phyloP scores from a whole-genome alignment of 2,113 vertebrate species.

The Ophthalmolycus amberensis region DNA sequence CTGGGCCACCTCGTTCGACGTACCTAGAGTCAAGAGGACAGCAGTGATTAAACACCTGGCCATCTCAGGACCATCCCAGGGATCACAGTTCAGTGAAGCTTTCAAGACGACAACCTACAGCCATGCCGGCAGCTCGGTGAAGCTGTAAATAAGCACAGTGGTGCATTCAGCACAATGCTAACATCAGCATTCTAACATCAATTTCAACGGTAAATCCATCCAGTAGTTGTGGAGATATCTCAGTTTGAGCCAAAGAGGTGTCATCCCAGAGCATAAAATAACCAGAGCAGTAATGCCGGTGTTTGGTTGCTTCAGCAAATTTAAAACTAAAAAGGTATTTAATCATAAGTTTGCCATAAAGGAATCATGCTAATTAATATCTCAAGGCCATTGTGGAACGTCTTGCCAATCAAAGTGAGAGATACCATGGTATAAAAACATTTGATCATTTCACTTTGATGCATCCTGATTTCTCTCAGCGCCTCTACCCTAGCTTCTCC shows the following conservation, averaged over 20 bases:
- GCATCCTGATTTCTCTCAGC: neutral
- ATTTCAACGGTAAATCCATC: neutral
- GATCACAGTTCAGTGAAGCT: neutral
- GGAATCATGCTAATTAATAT: neutral
- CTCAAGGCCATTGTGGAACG: no score
- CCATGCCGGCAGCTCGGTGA: neutral
- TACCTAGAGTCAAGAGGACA: slow-evolving; percentile 81
- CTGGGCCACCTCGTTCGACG: slow-evolving; percentile 96
- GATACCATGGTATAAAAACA: neutral
- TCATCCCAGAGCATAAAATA: neutral
- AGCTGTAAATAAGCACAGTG: neutral
- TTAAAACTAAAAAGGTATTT: no score
- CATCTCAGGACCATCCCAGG: neutral
- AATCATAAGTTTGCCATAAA: no score
- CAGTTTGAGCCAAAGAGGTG: neutral
- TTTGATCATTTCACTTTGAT: neutral
- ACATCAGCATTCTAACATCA: neutral
- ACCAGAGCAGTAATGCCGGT: no score
- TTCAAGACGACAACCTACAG: neutral
- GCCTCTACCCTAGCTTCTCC: neutral
- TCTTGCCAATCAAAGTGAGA: neutral
- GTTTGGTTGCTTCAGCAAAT: neutral
- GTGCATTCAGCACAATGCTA: neutral
- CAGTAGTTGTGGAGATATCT: neutral
- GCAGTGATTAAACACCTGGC: neutral